phyloP scores from a whole-genome alignment of 2,888 invertebrate genomes.

The Abrostola triplasia region DNA sequence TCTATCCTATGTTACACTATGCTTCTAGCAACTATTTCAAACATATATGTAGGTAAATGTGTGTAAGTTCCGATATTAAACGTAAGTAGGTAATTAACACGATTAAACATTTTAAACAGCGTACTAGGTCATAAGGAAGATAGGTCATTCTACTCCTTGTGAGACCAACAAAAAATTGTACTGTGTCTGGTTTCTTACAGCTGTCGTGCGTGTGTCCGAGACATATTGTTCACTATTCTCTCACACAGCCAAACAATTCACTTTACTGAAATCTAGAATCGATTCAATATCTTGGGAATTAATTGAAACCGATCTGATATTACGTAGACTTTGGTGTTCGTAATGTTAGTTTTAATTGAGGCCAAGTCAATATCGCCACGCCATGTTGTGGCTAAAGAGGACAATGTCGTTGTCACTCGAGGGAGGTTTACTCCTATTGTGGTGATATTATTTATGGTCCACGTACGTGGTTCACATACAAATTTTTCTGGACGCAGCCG shows the following conservation, averaged over 20 bases:
- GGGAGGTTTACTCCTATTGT: conserved; percentile 68
- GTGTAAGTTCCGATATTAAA: too few species aligned
- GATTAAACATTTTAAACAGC: too few species aligned
- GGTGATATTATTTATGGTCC: conserved; percentile 48
- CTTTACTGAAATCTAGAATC: not conserved
- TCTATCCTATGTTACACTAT: not conserved
- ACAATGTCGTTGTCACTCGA: conserved; percentile 63
- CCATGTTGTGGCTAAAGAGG: conserved; percentile 57
- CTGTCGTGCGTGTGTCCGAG: too few species aligned
- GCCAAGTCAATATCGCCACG: conserved; percentile 50
- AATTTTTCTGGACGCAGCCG: conserved; percentile 19
- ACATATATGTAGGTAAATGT: not conserved
- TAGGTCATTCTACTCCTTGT: too few species aligned
- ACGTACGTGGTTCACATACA: conserved; percentile 41
- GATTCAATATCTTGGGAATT: conserved; percentile 21
- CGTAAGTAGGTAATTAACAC: too few species aligned
- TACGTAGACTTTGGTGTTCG: conserved; percentile 45
- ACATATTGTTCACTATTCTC: too few species aligned
- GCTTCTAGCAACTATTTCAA: not conserved
- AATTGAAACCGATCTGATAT: conserved; percentile 30
- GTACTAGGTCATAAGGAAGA: too few species aligned
- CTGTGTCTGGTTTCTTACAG: too few species aligned
- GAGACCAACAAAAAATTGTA: too few species aligned
- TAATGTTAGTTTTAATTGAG: conserved; percentile 45
- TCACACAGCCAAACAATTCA: not conserved